These are phyloP conservation scores for Mythimna impura DNA, from an alignment of 2,888 invertebrate genomes.

Conservation along the genomic window DNA sequence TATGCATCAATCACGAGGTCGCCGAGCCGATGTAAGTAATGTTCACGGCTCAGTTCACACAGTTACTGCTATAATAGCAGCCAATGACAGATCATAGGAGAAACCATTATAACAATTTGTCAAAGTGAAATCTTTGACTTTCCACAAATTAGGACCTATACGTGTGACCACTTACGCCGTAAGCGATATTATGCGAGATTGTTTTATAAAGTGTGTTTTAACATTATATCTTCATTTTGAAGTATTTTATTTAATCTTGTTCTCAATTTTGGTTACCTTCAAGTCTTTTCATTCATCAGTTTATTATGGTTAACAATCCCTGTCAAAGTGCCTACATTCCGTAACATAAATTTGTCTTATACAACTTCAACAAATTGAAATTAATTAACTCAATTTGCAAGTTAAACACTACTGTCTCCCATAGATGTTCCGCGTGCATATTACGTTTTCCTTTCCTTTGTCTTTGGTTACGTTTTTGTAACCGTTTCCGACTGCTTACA, in stretches of 20 bases:
- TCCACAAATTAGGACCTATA: constrained; percentile 60
- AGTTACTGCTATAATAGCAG: constrained; percentile 75
- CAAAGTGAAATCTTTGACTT: constrained; percentile 73
- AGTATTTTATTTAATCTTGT: background rate
- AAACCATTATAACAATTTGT: constrained; percentile 73
- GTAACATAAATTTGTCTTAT: constrained; percentile 48
- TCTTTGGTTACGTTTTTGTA: constrained; percentile 86
- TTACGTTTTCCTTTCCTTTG: constrained; percentile 87
- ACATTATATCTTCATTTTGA: background rate
- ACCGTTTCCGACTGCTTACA: constrained; percentile 85
- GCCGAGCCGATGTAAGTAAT: constrained; percentile 72
- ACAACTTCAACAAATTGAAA: constrained; percentile 58
- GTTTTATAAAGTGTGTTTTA: constrained; percentile 6
- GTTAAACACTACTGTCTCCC: constrained; percentile 73
- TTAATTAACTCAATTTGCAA: constrained; percentile 71
- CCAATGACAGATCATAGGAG: constrained; percentile 76
- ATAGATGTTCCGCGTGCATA: constrained; percentile 79
- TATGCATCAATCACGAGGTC: constrained; percentile 84
- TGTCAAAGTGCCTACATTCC: constrained; percentile 30
- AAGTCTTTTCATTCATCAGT: constrained; percentile 14
- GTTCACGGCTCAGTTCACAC: constrained; percentile 83
- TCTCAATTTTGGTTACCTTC: background rate
- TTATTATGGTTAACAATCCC: constrained; percentile 10
- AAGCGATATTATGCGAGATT: constrained; percentile 12
- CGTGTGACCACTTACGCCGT: constrained; percentile 30